Conservation (phyloP, 2,888 invertebrate genomes). For the Spilosoma lubricipeda region DNA sequence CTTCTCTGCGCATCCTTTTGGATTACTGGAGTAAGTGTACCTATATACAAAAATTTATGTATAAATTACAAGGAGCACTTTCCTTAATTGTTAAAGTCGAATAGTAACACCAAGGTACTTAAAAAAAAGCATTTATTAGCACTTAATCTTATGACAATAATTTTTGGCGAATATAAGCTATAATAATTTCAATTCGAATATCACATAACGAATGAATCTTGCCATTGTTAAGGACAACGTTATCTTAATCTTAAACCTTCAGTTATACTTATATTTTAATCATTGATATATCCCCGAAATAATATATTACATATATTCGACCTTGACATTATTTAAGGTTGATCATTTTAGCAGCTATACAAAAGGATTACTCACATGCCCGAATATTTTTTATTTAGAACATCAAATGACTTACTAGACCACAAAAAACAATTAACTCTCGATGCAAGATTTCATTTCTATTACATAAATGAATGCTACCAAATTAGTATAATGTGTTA, state of each 20-base stretch:
- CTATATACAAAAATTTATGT: neutral
- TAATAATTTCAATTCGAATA: too few species aligned
- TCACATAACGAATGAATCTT: too few species aligned
- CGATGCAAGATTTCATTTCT: constrained; percentile 1
- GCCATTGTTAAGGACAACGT: too few species aligned
- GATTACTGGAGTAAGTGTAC: neutral
- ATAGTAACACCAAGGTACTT: too few species aligned
- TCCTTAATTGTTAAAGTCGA: neutral
- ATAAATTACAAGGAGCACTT: neutral
- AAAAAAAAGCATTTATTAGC: too few species aligned
- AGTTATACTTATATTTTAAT: neutral
- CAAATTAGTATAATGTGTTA: constrained; percentile 27
- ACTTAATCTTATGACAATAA: too few species aligned
- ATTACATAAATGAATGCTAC: constrained; percentile 14
- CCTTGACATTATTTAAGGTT: neutral
- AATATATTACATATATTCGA: too few species aligned
- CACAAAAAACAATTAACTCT: constrained; percentile 1
- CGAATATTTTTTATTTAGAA: neutral
- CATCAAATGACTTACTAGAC: neutral
- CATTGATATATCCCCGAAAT: too few species aligned
- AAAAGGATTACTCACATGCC: neutral
- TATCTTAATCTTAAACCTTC: neutral
- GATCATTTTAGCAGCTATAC: neutral
- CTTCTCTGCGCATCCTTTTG: neutral
- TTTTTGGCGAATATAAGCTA: too few species aligned